These are phyloP conservation scores for Halisarca cf. caerulea DNA, from an alignment of 37 sponge, comb jelly and placozoan genomes.

Conservation along the genomic window DNA sequence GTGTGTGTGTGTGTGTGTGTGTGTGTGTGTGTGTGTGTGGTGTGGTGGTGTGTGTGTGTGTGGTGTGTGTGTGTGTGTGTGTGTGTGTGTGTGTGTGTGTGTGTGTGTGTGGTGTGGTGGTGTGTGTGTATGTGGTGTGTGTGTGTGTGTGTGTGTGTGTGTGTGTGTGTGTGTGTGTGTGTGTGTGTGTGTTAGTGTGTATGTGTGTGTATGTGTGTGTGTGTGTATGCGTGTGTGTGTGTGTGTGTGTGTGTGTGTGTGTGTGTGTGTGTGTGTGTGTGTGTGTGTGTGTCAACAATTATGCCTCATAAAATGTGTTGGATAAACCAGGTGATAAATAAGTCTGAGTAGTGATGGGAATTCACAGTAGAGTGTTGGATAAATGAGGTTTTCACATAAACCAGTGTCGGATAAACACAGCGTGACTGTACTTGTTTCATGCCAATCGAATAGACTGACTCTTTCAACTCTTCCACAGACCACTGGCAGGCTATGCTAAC, in stretches of 20 bases:
- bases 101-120: not conserved
- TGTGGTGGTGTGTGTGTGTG: too few relatives aligned
- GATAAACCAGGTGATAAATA: too few relatives aligned
- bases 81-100: not conserved
- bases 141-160: conserved; percentile 14
- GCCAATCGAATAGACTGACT: too few relatives aligned
- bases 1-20: conserved; percentile 14
- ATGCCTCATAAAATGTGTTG: too few relatives aligned
- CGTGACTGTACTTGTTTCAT: too few relatives aligned
- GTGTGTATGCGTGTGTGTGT: not conserved
- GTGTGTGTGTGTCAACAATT: not conserved
- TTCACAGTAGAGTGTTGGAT: too few relatives aligned
- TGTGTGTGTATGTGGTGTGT: too few relatives aligned
- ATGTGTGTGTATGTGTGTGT: not conserved
- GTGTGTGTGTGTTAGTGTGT: not conserved
- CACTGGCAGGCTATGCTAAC: conserved; percentile 80
- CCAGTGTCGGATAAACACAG: too few relatives aligned
- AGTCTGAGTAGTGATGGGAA: too few relatives aligned
- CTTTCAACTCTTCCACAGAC: conserved; percentile 51
- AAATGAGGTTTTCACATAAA: too few relatives aligned
- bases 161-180: conserved; percentile 18
- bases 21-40: conserved; percentile 20
- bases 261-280: conserved; percentile 10
- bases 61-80: not conserved
- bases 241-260: conserved; percentile 17